These are phyloP conservation scores for Epinephelus moara DNA, from an alignment of 2,113 vertebrate genomes.

Conservation along the genomic window DNA sequence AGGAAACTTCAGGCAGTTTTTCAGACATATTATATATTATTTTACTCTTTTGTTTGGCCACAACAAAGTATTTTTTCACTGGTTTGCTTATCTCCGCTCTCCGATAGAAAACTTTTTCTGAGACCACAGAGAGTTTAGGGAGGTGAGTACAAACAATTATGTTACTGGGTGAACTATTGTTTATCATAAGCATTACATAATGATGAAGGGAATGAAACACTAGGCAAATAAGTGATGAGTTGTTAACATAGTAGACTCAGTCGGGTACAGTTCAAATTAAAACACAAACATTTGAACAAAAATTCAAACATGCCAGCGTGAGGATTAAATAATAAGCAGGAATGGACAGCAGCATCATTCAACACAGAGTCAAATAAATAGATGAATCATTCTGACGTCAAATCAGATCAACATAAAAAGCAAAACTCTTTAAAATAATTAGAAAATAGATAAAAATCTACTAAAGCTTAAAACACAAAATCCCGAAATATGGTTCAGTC, in stretches of 20 bases:
- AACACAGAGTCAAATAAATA: constrained; percentile 11
- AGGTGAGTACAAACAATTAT: too few relatives aligned
- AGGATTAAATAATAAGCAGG: background rate
- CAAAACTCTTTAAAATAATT: background rate
- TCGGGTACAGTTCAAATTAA: background rate
- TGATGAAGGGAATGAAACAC: background rate
- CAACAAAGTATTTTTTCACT: too few relatives aligned
- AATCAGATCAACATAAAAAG: background rate
- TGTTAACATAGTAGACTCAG: too few relatives aligned
- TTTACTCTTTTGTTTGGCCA: too few relatives aligned
- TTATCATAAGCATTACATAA: background rate
- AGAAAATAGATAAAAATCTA: background rate
- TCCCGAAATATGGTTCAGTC: background rate
- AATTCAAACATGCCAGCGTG: background rate
- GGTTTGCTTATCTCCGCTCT: too few relatives aligned
- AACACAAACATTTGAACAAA: background rate
- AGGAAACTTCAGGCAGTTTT: too few relatives aligned
- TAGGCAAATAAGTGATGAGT: background rate
- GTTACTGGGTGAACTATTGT: too few relatives aligned
- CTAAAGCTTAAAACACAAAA: background rate
- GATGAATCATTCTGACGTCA: background rate
- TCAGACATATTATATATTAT: too few relatives aligned
- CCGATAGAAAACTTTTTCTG: too few relatives aligned
- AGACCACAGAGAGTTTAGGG: too few relatives aligned
- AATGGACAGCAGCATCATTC: background rate